Conservation (phyloP, 2,113 vertebrate species). For the Odobenus rosmarus region DNA sequence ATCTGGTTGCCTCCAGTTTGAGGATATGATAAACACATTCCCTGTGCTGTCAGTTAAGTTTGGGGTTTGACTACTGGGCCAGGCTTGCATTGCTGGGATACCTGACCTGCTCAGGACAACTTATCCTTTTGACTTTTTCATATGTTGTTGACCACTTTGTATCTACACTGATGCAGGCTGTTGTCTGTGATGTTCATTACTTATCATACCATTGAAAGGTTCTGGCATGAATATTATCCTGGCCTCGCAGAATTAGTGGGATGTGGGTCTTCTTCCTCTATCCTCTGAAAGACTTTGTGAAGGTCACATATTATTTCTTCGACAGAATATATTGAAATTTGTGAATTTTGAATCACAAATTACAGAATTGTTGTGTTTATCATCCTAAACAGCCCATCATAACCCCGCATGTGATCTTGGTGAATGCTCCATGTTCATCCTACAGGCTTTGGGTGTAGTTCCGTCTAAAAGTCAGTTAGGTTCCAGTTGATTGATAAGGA, state of each 20-base stretch:
- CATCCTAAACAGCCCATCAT: not conserved
- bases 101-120: not conserved
- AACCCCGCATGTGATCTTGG: not conserved
- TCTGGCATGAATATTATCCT: not conserved
- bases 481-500: not conserved
- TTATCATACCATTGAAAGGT: not conserved
- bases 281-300: not conserved
- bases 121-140: not conserved
- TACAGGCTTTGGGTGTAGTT: no score
- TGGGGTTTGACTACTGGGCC: not conserved
- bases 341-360: no score
- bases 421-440: not conserved
- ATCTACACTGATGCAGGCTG: not conserved
- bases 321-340: no score
- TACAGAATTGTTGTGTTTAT: not conserved
- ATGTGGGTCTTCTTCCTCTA: not conserved
- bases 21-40: not conserved
- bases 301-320: not conserved
- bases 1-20: not conserved
- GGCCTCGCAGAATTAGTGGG: not conserved
- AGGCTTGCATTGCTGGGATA: not conserved
- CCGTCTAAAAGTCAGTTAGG: not conserved
- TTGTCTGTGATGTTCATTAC: not conserved
- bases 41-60: no score
- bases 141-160: rapidly evolving